phyloP scores from a whole-genome alignment of 2,888 invertebrate species.

The Schizotus pectinicornis region DNA sequence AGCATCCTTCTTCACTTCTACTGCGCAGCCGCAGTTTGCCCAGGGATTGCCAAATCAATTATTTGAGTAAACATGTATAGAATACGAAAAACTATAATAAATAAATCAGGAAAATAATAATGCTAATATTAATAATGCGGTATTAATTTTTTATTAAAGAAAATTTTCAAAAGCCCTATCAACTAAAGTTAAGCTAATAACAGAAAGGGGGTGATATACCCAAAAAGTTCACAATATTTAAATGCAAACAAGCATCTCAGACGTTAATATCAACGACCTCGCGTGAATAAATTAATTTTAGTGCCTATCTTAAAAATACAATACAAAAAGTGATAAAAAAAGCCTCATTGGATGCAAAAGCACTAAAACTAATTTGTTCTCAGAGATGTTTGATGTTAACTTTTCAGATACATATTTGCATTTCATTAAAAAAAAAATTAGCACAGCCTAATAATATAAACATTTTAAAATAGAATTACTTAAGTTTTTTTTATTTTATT shows the following conservation, averaged over 20 bases:
- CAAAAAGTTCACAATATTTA: background rate
- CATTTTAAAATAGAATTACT: constrained; percentile 20
- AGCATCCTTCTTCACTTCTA: too few species aligned
- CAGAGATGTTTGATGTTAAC: background rate
- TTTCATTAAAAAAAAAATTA: constrained; percentile 37
- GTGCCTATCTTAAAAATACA: too few species aligned
- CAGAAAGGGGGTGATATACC: background rate
- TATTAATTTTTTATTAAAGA: constrained; percentile 22
- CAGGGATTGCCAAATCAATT: too few species aligned
- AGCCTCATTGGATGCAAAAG: constrained; percentile 25
- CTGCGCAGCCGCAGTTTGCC: too few species aligned
- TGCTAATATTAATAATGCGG: constrained; percentile 21
- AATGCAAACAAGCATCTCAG: too few species aligned
- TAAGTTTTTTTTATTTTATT: too few species aligned
- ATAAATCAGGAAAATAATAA: constrained; percentile 12
- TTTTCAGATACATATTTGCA: constrained; percentile 31
- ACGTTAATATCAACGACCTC: too few species aligned
- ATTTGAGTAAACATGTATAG: too few species aligned
- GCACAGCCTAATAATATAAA: constrained; percentile 40
- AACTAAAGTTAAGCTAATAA: constrained; percentile 4
- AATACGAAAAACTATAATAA: too few species aligned
- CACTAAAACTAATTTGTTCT: constrained; percentile 4
- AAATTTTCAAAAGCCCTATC: constrained; percentile 8
- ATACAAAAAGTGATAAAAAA: constrained; percentile 22
- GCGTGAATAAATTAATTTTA: too few species aligned